Evolutionary conservation across 2,888 invertebrate genomes (phyloP).

Genomic region (Himalopsyche anomala): DNA sequence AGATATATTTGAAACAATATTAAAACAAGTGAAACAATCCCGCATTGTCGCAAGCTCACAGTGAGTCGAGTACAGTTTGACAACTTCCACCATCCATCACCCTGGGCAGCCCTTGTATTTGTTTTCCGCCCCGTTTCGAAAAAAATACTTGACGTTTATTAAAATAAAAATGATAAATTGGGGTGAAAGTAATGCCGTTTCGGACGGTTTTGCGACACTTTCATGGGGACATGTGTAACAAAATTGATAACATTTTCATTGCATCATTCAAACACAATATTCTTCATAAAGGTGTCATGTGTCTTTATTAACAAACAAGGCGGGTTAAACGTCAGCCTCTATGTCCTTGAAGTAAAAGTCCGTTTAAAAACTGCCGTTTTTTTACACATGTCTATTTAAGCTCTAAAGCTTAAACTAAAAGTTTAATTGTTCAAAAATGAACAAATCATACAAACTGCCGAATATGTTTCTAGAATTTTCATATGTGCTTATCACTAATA

Average conservation of each 20-base stretch:
- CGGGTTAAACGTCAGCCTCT: too few relatives aligned
- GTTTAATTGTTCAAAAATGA: too few relatives aligned
- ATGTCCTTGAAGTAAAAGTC: too few relatives aligned
- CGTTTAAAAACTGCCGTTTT: too few relatives aligned
- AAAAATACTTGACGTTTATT: constrained; percentile 60
- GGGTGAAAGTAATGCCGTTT: neutral
- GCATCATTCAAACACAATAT: too few relatives aligned
- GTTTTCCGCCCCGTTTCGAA: neutral
- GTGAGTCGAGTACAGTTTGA: neutral
- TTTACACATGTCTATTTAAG: too few relatives aligned
- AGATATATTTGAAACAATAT: neutral
- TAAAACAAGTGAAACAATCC: neutral
- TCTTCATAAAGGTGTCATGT: too few relatives aligned
- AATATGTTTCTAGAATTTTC: too few relatives aligned
- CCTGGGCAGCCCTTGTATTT: neutral
- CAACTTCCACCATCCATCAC: constrained; percentile 19
- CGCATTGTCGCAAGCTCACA: neutral
- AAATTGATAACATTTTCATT: neutral
- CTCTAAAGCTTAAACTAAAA: too few relatives aligned
- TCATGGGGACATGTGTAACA: neutral
- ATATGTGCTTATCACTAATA: too few relatives aligned
- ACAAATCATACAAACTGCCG: too few relatives aligned
- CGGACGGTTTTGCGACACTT: neutral
- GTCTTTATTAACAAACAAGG: too few relatives aligned
- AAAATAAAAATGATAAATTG: constrained; percentile 63